phyloP scores from a whole-genome alignment of 1,140 invertebrate species.

The Pogonomyrmex californicus region DNA sequence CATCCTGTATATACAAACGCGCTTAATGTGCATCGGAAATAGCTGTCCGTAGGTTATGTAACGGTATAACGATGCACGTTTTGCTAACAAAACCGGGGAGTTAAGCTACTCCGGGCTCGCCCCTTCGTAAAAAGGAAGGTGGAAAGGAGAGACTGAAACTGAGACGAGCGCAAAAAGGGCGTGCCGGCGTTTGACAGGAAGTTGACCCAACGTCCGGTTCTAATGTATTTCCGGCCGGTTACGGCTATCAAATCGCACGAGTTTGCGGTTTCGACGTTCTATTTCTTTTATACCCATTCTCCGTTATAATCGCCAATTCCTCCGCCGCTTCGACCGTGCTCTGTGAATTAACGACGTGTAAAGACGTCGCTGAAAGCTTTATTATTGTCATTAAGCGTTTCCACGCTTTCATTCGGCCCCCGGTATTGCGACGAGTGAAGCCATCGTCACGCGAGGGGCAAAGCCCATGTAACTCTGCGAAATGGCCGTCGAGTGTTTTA shows the following conservation, averaged over 20 bases:
- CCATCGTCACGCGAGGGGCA: neutral
- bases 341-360: constrained; percentile 32
- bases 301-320: constrained; percentile 58
- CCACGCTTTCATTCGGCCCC: constrained; percentile 1
- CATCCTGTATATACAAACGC: constrained; percentile 21
- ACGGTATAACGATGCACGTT: constrained; percentile 44
- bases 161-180: constrained; percentile 29
- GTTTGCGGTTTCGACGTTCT: constrained; percentile 74
- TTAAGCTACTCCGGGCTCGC: constrained; percentile 12
- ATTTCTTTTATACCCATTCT: constrained; percentile 37
- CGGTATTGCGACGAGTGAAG: neutral
- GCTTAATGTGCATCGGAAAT: constrained; percentile 54
- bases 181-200: constrained; percentile 68
- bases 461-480: neutral
- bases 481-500: neutral
- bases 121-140: constrained; percentile 40
- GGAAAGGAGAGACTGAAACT: constrained; percentile 45
- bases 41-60: constrained; percentile 42
- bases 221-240: constrained; percentile 83
- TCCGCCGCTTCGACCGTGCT: constrained; percentile 23
- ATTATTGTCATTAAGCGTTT: constrained; percentile 44
- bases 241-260: constrained; percentile 82
- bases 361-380: constrained; percentile 48
- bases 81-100: constrained; percentile 38
- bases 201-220: constrained; percentile 80